Percentiles rank a stretch among this genome's conserved stretches.
These are phyloP conservation scores for Pyrgus malvae DNA, from an alignment of 2,888 invertebrate genomes.

Conservation along the genomic window DNA sequence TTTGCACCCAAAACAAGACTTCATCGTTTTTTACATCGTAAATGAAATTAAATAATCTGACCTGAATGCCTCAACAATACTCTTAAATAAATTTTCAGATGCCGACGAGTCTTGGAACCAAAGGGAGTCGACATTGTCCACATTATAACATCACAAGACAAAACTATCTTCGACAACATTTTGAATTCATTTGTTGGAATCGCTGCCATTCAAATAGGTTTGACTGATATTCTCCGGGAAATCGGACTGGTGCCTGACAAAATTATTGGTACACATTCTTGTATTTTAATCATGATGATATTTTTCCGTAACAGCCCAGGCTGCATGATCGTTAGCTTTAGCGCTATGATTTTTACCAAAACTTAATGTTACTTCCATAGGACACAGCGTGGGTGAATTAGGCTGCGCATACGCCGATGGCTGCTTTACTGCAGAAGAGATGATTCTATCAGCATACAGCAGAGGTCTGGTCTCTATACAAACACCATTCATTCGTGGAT, in stretches of 20 bases:
- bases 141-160: constrained; percentile 84
- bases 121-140: constrained; percentile 85
- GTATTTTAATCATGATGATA: no score
- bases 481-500: constrained; percentile 85
- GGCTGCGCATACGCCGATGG: constrained; percentile 98
- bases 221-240: constrained; percentile 66
- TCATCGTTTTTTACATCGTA: no score
- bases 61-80: no score
- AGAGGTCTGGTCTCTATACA: constrained; percentile 89
- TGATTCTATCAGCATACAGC: constrained; percentile 90
- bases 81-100: constrained; percentile 49
- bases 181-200: constrained; percentile 89
- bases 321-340: no score
- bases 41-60: no score
- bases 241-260: constrained; percentile 86
- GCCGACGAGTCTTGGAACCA: constrained; percentile 79
- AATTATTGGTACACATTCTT: constrained; percentile 83
- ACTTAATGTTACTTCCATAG: no score
- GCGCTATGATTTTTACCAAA: no score
- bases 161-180: constrained; percentile 79
- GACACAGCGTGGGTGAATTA: constrained; percentile 96
- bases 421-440: constrained; percentile 91
- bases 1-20: no score
- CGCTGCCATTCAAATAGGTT: constrained; percentile 85
- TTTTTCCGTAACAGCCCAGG: no score